Evolutionary conservation across 1,140 invertebrate species (phyloP).

Genomic region (Artemia franciscana): DNA sequence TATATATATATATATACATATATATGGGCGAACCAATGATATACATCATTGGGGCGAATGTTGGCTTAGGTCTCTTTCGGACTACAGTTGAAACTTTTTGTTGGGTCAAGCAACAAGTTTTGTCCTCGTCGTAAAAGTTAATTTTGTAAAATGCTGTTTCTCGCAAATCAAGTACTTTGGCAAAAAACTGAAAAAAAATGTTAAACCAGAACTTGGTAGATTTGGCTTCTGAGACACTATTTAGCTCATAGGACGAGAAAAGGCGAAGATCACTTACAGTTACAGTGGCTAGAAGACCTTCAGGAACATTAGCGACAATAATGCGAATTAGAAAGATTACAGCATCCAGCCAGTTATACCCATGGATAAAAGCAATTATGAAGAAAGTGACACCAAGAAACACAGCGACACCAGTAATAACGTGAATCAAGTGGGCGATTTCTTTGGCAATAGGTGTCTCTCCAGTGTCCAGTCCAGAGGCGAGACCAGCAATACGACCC

Average conservation of each 20-base stretch:
- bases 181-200: not conserved
- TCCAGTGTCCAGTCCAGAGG: constrained; percentile 83
- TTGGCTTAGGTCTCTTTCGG: too few species aligned
- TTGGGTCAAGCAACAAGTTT: too few species aligned
- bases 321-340: constrained; percentile 63
- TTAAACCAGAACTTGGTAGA: not conserved
- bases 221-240: constrained; percentile 1
- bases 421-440: constrained; percentile 95
- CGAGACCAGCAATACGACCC: constrained; percentile 91
- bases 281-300: constrained; percentile 56
- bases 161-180: too few species aligned
- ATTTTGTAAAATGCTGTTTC: too few species aligned
- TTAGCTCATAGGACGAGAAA: too few species aligned
- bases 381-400: constrained; percentile 95
- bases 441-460: constrained; percentile 95
- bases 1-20: too few species aligned
- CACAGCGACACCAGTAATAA: constrained; percentile 94
- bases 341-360: constrained; percentile 40
- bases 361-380: constrained; percentile 75
- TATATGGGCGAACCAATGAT: too few species aligned
- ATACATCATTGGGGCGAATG: too few species aligned
- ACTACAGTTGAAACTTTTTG: too few species aligned
- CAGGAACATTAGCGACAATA: constrained; percentile 59
- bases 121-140: too few species aligned
- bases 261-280: constrained; percentile 32